A percentile compares a stretch with the other conserved stretches of the same genome.
phyloP scores from a whole-genome alignment of 2,113 vertebrate genomes.

The Tautogolabrus adspersus region DNA sequence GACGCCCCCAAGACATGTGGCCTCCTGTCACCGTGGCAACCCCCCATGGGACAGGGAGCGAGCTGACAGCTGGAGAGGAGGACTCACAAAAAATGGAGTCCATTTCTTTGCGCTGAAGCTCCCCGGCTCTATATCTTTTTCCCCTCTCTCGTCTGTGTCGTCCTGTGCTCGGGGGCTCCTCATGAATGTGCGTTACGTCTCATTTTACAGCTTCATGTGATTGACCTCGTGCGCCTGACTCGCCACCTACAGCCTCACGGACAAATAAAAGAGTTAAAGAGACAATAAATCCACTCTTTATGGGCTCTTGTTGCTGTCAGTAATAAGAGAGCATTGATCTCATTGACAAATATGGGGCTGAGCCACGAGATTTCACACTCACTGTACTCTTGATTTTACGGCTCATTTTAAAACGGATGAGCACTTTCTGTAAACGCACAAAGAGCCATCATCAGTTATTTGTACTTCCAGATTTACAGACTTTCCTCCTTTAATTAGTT shows the following conservation, averaged over 20 bases:
- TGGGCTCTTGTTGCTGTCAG: constrained; percentile 35
- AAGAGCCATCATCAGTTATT: constrained; percentile 55
- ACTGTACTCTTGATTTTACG: constrained; percentile 67
- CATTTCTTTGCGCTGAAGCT: constrained; percentile 77
- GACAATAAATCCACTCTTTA: constrained; percentile 61
- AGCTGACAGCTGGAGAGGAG: constrained; percentile 86
- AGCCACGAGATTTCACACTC: constrained; percentile 59
- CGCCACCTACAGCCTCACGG: constrained; percentile 11
- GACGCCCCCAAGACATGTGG: constrained; percentile 88
- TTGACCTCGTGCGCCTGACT: constrained; percentile 62
- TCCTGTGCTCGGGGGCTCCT: constrained; percentile 13
- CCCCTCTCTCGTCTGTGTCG: constrained; percentile 35
- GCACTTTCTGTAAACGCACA: constrained; percentile 48
- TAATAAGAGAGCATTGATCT: constrained; percentile 56
- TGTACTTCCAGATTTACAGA: constrained; percentile 62
- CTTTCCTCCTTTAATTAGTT: constrained; percentile 72
- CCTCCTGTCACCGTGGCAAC: constrained; percentile 89
- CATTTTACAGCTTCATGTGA: constrained; percentile 67
- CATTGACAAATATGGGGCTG: constrained; percentile 51
- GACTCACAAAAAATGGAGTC: constrained; percentile 80
- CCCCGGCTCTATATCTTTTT: constrained; percentile 56
- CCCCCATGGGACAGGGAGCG: constrained; percentile 79
- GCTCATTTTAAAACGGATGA: constrained; percentile 59
- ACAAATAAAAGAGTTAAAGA: constrained; percentile 20
- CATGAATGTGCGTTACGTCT: constrained; percentile 54